These are phyloP conservation scores for Phrynosoma platyrhinos DNA, from an alignment of 2,113 vertebrate species.

Conservation along the genomic window DNA sequence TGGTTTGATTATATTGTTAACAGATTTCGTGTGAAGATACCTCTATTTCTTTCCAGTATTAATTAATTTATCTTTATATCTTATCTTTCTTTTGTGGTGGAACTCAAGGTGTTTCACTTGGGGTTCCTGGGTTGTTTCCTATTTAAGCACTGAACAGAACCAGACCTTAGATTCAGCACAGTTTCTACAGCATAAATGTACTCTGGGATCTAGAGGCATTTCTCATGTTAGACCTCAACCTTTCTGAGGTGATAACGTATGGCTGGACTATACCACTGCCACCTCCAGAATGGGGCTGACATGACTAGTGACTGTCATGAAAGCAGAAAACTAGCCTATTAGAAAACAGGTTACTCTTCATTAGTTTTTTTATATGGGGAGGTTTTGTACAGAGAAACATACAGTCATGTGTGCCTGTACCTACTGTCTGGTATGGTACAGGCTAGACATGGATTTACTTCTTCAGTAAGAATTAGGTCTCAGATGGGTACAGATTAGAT, in stretches of 20 bases:
- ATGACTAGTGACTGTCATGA: background rate
- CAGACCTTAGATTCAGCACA: background rate
- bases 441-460: background rate
- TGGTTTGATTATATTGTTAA: background rate
- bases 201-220: background rate
- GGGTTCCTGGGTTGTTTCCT: background rate
- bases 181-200: background rate
- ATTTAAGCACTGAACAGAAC: background rate
- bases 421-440: background rate
- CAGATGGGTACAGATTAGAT: background rate
- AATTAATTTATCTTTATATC: conserved; percentile 5
- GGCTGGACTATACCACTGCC: background rate
- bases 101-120: background rate
- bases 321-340: background rate
- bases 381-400: background rate
- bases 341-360: background rate
- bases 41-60: background rate
- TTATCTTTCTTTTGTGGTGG: background rate
- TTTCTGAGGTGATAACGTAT: background rate
- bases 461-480: background rate
- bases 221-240: background rate
- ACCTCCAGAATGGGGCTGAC: background rate
- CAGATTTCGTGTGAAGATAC: background rate
- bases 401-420: background rate
- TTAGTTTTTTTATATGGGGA: background rate